phyloP scores from a whole-genome alignment of 92 coral and sea anemone species.

The Zoanthus gigantus region DNA sequence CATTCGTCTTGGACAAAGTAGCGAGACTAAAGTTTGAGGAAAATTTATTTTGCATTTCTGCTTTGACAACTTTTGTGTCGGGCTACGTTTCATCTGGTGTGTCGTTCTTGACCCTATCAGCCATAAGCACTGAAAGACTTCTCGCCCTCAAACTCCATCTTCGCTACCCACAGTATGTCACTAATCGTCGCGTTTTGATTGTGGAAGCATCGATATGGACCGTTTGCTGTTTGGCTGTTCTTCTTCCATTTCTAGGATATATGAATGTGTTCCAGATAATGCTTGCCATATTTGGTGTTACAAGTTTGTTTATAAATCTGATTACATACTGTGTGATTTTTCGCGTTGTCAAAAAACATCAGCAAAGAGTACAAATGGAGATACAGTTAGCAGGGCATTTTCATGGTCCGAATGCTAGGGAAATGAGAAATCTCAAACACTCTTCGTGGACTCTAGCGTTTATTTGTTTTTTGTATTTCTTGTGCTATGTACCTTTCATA shows the following conservation, averaged over 20 bases:
- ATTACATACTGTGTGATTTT: conserved; percentile 23
- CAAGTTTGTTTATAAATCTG: conserved; percentile 31
- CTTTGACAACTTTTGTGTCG: conserved; percentile 40
- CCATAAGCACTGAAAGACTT: conserved; percentile 33
- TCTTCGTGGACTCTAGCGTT: conserved; percentile 29
- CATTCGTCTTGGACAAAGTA: conserved; percentile 38
- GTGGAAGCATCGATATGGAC: conserved; percentile 22
- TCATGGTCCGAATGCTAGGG: conserved; percentile 25
- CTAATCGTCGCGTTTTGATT: neutral
- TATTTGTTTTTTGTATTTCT: conserved; percentile 34
- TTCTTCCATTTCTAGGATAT: conserved; percentile 17
- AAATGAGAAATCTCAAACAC: conserved; percentile 23
- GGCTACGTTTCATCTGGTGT: conserved; percentile 31
- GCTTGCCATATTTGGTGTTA: conserved; percentile 21
- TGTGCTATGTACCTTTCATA: conserved; percentile 36
- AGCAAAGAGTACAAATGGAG: conserved; percentile 9
- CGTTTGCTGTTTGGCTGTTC: conserved; percentile 9
- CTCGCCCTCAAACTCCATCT: conserved; percentile 33
- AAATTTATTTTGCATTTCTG: conserved; percentile 10
- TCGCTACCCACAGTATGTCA: conserved; percentile 23
- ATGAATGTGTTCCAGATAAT: conserved; percentile 8
- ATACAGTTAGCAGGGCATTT: conserved; percentile 16
- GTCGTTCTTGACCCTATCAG: conserved; percentile 40
- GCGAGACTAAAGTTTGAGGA: conserved; percentile 14
- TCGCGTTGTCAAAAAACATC: conserved; percentile 33